Percentiles rank a stretch among this genome's conserved stretches.
Evolutionary conservation across 2,113 vertebrate genomes (phyloP).

Genomic region (Aptenodytes forsteri): DNA sequence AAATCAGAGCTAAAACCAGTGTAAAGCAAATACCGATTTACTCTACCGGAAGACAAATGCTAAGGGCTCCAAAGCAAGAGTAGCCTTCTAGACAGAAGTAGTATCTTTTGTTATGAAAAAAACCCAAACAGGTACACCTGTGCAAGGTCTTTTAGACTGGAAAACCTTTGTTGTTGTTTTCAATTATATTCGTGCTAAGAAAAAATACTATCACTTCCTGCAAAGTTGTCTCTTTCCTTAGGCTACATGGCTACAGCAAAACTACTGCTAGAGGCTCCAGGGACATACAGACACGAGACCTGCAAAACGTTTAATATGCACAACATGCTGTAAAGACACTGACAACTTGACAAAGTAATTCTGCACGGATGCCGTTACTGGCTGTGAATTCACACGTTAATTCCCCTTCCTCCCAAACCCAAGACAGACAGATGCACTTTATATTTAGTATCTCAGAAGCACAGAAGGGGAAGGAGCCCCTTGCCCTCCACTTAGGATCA

Average conservation of each 20-base stretch:
- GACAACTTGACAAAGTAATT: neutral
- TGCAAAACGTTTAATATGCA: neutral
- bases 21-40: neutral
- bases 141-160: neutral
- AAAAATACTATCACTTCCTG: neutral
- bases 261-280: fast-evolving
- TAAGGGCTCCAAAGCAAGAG: neutral
- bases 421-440: neutral
- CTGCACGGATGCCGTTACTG: neutral
- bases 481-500: neutral
- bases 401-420: neutral
- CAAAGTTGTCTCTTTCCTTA: neutral
- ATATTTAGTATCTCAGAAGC: neutral
- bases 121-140: fast-evolving
- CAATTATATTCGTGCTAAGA: neutral
- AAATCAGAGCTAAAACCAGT: neutral
- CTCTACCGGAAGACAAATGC: neutral
- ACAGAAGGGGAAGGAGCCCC: neutral
- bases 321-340: neutral
- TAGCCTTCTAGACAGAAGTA: neutral
- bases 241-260: neutral
- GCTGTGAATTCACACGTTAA: neutral
- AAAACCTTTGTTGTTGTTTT: neutral
- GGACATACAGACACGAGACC: fast-evolving
- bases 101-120: neutral